Evolutionary conservation across 2,113 vertebrate genomes (phyloP).

Genomic region (Mystacornis crossleyi): DNA sequence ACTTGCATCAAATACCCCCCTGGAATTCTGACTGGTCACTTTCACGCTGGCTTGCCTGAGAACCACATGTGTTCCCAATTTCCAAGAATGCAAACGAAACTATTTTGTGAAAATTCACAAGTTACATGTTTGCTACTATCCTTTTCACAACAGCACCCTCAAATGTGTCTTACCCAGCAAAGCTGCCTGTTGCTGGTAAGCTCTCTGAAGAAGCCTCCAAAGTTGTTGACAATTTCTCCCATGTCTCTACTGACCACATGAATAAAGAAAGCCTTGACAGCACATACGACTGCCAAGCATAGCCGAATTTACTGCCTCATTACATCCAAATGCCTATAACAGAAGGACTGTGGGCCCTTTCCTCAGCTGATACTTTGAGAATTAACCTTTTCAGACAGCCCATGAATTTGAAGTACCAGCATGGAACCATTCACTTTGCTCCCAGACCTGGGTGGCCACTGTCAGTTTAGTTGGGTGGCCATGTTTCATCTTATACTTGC

Average conservation of each 20-base stretch:
- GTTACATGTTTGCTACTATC: neutral
- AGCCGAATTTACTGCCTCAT: neutral
- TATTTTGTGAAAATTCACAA: neutral
- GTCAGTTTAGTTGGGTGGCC: neutral
- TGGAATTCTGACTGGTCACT: neutral
- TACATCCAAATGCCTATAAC: neutral
- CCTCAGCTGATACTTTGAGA: neutral
- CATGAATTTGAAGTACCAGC: neutral
- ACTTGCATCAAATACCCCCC: neutral
- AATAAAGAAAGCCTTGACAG: conserved; percentile 72
- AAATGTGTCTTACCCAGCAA: conserved; percentile 72
- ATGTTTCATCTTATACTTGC: neutral
- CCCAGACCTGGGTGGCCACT: neutral
- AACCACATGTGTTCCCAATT: neutral
- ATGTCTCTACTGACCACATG: conserved; percentile 74
- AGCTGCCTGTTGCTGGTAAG: conserved; percentile 81
- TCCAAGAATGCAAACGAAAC: neutral
- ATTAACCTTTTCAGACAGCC: neutral
- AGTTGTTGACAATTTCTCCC: conserved; percentile 78
- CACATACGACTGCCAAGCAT: conserved; percentile 72
- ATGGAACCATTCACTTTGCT: neutral
- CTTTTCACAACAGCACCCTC: neutral
- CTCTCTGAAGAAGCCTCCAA: conserved; percentile 80
- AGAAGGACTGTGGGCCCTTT: neutral
- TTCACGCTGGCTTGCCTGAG: neutral